A percentile compares a stretch with the other conserved stretches of the same genome.
Evolutionary conservation across 1,140 invertebrate species (phyloP).

Genomic region (Trichoplusia ni): DNA sequence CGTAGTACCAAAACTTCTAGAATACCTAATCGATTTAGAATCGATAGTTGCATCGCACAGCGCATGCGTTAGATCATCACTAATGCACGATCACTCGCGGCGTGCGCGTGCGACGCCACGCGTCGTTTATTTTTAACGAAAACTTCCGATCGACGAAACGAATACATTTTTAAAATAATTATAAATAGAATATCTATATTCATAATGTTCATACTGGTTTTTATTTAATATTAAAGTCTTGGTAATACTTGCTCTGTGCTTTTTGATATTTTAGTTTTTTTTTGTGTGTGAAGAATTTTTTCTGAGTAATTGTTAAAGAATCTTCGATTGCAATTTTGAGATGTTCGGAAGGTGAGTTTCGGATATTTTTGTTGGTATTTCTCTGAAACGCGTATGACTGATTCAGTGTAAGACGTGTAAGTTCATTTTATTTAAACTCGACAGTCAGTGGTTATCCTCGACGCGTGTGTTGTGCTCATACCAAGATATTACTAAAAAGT

Average conservation of each 20-base stretch:
- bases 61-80: conserved; percentile 1
- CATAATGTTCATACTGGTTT: not conserved
- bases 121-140: conserved; percentile 23
- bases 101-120: not conserved
- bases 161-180: conserved; percentile 30
- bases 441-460: not conserved
- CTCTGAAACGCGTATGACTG: conserved; percentile 12
- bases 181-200: conserved; percentile 24
- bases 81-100: not conserved
- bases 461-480: not conserved
- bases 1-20: not conserved
- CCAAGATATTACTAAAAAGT: no score
- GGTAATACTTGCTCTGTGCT: no score
- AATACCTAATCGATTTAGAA: not conserved
- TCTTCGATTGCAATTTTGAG: conserved; percentile 5
- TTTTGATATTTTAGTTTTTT: no score
- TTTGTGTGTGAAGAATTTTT: not conserved
- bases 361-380: conserved; percentile 8
- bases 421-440: conserved; percentile 5
- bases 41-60: not conserved
- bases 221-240: not conserved
- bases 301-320: not conserved
- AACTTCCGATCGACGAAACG: conserved; percentile 26
- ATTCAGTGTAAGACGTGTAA: not conserved
- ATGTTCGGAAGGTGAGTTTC: conserved; percentile 10